Conservation (phyloP, 2,888 invertebrate species). For the Campopleginae sp. region DNA sequence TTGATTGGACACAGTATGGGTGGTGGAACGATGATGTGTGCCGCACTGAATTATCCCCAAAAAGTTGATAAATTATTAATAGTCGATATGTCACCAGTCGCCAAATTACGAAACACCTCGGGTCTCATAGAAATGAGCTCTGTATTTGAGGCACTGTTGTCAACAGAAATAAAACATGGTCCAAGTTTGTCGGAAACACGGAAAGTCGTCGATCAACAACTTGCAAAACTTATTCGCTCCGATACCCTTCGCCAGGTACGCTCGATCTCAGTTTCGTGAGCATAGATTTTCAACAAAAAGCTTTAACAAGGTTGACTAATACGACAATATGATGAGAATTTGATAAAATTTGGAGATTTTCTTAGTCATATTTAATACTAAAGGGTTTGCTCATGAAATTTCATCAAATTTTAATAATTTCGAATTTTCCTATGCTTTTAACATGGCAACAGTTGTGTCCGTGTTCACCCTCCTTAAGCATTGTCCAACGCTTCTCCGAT, state of each 20-base stretch:
- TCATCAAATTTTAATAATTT: too few relatives aligned
- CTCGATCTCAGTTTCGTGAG: not conserved
- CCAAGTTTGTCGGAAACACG: conserved; percentile 90
- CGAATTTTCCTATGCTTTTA: not conserved
- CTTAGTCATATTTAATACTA: too few relatives aligned
- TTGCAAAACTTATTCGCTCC: conserved; percentile 86
- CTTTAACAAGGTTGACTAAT: not conserved
- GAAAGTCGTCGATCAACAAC: conserved; percentile 87
- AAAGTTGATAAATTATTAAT: conserved; percentile 88
- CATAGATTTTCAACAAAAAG: not conserved
- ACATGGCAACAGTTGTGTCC: too few relatives aligned
- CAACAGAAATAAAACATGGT: conserved; percentile 85
- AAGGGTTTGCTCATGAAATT: too few relatives aligned
- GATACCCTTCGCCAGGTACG: conserved; percentile 85
- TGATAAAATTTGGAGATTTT: too few relatives aligned
- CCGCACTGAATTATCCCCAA: conserved; percentile 90
- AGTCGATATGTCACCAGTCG: conserved; percentile 89
- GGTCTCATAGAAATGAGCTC: conserved; percentile 87
- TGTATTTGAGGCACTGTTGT: conserved; percentile 89
- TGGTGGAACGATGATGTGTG: conserved; percentile 95
- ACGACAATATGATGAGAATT: not conserved
- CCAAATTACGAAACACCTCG: conserved; percentile 86
- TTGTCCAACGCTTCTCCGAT: too few relatives aligned
- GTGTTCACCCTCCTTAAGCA: too few relatives aligned
- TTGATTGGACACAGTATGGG: conserved; percentile 98